Percentiles rank a stretch among this genome's conserved stretches.
Evolutionary conservation across 2,113 vertebrate genomes (phyloP).

Genomic region (Aphyosemion australe): DNA sequence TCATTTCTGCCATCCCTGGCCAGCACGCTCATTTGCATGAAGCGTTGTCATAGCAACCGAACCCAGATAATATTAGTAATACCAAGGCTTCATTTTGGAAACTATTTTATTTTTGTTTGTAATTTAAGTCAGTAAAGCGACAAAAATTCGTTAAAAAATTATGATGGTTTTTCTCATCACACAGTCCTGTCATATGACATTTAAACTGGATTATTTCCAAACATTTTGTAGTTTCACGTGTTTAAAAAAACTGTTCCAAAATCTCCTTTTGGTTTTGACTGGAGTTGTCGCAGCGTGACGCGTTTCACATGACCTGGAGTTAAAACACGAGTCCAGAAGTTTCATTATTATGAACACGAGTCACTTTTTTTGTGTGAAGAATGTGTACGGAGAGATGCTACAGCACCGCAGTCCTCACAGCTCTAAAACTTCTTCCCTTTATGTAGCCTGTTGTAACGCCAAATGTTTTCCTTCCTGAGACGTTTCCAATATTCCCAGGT

Average conservation of each 20-base stretch:
- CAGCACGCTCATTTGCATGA: slow-evolving; percentile 60
- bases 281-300: background rate
- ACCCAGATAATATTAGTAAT: background rate
- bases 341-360: background rate
- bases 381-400: background rate
- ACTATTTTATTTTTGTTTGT: slow-evolving; percentile 34
- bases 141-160: background rate
- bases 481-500: slow-evolving; percentile 83
- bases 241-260: background rate
- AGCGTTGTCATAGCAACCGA: slow-evolving; percentile 17
- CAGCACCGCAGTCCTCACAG: too few relatives aligned
- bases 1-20: slow-evolving; percentile 36
- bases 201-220: background rate
- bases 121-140: background rate
- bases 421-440: slow-evolving; percentile 83
- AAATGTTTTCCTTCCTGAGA: slow-evolving; percentile 87
- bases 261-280: background rate
- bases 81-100: background rate
- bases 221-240: background rate
- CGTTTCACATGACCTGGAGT: background rate
- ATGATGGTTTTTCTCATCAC: background rate
- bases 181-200: background rate
- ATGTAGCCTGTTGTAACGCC: slow-evolving; percentile 83
- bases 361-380: slow-evolving; percentile 10
- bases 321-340: background rate